Evolutionary conservation across 2,797 vertebrate genomes (phyloP).

Genomic region (Perodicticus potto): DNA sequence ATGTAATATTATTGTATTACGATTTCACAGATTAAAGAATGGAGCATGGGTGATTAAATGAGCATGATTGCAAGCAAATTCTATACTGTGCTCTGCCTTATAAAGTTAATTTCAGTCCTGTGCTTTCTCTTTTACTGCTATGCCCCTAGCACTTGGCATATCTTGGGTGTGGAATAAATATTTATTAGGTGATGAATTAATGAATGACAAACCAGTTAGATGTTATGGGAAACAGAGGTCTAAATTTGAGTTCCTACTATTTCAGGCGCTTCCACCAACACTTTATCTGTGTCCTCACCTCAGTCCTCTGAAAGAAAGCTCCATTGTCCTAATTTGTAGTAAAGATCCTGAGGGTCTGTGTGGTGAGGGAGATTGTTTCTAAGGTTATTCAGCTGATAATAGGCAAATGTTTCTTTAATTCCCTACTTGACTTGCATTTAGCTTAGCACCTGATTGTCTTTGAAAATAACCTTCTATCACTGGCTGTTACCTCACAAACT

Average conservation of each 20-base stretch:
- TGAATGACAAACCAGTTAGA: background rate
- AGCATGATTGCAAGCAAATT: background rate
- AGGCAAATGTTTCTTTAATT: background rate
- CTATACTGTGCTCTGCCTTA: background rate
- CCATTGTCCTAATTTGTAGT: background rate
- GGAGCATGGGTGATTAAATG: background rate
- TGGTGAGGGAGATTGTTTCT: background rate
- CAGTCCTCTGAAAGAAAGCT: background rate
- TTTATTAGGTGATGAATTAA: background rate
- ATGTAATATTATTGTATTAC: background rate
- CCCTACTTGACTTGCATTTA: background rate
- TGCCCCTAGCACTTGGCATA: background rate
- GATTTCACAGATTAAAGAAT: background rate
- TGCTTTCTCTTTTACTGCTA: background rate
- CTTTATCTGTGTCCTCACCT: background rate
- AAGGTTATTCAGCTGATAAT: background rate
- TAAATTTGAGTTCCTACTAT: background rate
- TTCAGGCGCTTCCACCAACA: background rate
- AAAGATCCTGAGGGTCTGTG: background rate
- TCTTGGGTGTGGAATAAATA: background rate
- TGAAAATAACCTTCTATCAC: conserved; percentile 4
- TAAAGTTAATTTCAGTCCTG: background rate
- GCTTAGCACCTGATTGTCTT: background rate
- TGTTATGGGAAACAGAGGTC: background rate
- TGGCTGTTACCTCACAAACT: background rate